Base-by-base conservation (phyloP, 1,140 invertebrate species). In the Notospermus geniculatus region DNA sequence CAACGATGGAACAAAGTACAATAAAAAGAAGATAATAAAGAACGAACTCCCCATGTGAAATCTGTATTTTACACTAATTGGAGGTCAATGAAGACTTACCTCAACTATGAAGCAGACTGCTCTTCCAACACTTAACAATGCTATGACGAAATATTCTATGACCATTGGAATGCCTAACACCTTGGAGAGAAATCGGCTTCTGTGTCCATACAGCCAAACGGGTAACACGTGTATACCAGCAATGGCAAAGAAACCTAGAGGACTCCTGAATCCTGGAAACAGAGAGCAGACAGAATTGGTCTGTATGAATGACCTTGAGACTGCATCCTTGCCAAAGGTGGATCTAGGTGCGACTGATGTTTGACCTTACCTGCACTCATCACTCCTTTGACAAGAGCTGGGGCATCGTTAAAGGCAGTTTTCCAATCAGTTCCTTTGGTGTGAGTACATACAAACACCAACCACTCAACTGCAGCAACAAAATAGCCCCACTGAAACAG, bases 281-380 rank as follows among this genome's bases (percentile, higher is more conserved):
- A n/a, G 25, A 50, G n/a, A 50, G 45, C 23, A 59, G 27, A 19
- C 36, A 28, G 9, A 52, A 9, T 29, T 60, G 52, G 9, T 15
- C 9, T 39, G 22, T 13, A 22, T 19, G 36, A 46, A 46, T n/a
- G 2, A 4, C 52, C 23, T 25, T 13, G 39, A 22, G 54, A 15
- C 22, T 25, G 11, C 1, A 15, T 2, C 15, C 41, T 22, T 1
- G 4, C n/a, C 1, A 63, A 29, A 17, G 30, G n/a, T n/a, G n/a
- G n/a, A n/a, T n/a, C n/a, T n/a, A n/a, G n/a, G n/a, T n/a, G n/a
- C n/a, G n/a, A n/a, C n/a, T n/a, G n/a, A n/a, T n/a, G n/a, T n/a
- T n/a, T n/a, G n/a, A n/a, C n/a, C 54, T 64, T 50, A 77, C 75
- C 73, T 54, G 72, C 73, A 15, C 59, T 67, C 75, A 77, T 77